Evolutionary conservation across 2,888 invertebrate genomes (phyloP), one percentile per base, ranked within the genome.

Genomic region (Trichopoda pennipes): DNA sequence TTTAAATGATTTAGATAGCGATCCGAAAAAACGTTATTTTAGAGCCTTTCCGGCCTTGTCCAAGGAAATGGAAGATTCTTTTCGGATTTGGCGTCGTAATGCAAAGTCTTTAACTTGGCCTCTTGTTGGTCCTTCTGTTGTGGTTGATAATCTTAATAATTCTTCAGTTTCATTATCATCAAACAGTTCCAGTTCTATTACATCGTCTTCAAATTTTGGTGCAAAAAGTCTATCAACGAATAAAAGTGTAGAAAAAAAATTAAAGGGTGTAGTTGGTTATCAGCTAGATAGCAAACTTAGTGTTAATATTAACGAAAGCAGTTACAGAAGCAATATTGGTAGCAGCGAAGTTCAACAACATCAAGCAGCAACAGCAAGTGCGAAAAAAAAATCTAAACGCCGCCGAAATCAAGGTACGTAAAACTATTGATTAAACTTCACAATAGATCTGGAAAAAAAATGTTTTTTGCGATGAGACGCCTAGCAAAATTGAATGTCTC

Each of bases 1-100:
- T 55, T 55, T 83, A 79, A 84, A 85, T 42, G 85, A 85, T 58
- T 66, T 68, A 53, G 85, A 85, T 70, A 79, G 86, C 76, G 95
- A 95, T 91, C 94, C 94, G 89, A 94, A 94, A 86, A 94, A 94
- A 89, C 93, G 94, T 91, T 95, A 95, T 90, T 95, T 94, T 93
- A 94, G 94, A 88, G 95, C 95, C 85, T 95, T 95, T 91, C 95
- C 95, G 87, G 94, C 94, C 87, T 92, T 94, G 88, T 94, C 92
- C 85, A 93, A 93, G 90, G 92, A 89, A 85, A 88, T 88, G 87
- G 87, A 88, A 86, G 87, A 88, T 81, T 87, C 88, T 23, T 86
- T 87, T 84, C 85, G 85, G 77, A 79, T 85, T 38, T 85, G 86
- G 81, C 87, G 86, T 74, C 85, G 86, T 74, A 86, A 87, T 83